A percentile compares a stretch with the other conserved stretches of the same genome.
Conservation (phyloP, 2,888 invertebrate genomes). For the Silvanus unidentatus region DNA sequence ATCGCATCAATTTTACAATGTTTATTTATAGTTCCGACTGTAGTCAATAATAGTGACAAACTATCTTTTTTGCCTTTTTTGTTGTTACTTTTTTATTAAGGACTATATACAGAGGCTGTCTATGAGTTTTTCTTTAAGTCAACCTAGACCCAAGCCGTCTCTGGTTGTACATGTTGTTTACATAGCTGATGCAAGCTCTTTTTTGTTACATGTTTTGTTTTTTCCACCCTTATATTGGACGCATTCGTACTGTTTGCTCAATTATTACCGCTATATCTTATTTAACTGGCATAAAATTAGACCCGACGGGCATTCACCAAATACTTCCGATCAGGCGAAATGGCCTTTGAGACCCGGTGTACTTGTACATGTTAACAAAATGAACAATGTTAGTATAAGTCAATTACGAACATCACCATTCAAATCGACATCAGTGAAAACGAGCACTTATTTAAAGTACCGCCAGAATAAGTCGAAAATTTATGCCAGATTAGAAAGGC, state of each 20-base stretch:
- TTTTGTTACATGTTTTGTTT: slow-evolving; percentile 33
- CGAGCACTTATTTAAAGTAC: slow-evolving; percentile 30
- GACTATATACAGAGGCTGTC: too few relatives aligned
- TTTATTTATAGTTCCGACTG: too few relatives aligned
- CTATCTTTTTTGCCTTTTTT: too few relatives aligned
- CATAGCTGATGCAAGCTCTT: slow-evolving; percentile 22
- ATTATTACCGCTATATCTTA: slow-evolving; percentile 18
- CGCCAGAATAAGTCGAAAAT: slow-evolving; percentile 38
- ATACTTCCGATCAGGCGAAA: slow-evolving; percentile 49
- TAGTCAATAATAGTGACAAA: too few relatives aligned
- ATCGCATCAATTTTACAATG: too few relatives aligned
- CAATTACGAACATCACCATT: slow-evolving; percentile 33
- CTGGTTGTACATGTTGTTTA: slow-evolving; percentile 13
- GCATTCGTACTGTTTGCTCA: slow-evolving; percentile 13
- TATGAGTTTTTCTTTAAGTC: too few relatives aligned
- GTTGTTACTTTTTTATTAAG: too few relatives aligned
- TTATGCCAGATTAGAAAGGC: slow-evolving; percentile 39
- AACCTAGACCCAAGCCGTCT: too few relatives aligned
- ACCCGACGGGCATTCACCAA: slow-evolving; percentile 48
- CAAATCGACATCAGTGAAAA: slow-evolving; percentile 31
- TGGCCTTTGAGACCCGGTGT: slow-evolving; percentile 89
- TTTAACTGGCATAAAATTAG: slow-evolving; percentile 31
- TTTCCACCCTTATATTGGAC: slow-evolving; percentile 17
- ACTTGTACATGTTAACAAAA: slow-evolving; percentile 79
- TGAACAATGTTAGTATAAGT: slow-evolving; percentile 56